Conservation (phyloP, 1,140 invertebrate species). For the Drosophila subobscura region DNA sequence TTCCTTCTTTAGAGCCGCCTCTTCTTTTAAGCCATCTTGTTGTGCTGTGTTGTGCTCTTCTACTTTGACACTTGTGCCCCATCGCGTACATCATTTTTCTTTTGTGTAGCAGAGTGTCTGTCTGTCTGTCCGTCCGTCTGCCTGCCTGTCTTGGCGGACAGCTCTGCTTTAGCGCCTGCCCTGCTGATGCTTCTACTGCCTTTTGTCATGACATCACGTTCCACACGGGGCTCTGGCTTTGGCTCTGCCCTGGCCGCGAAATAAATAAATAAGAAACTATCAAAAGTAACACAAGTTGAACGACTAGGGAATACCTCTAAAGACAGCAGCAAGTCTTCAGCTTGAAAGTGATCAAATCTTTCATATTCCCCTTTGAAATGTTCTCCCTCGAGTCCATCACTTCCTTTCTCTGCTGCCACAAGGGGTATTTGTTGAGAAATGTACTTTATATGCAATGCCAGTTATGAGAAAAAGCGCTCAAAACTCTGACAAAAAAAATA, state of each 20-base stretch:
- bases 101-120: slow-evolving; percentile 8
- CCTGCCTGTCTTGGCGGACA: neutral
- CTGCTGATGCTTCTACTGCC: no score
- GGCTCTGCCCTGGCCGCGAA: slow-evolving; percentile 17
- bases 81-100: slow-evolving; percentile 60
- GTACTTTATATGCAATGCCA: slow-evolving; percentile 45
- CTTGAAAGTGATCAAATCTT: neutral
- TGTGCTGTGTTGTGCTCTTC: slow-evolving; percentile 3
- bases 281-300: slow-evolving; percentile 7
- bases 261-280: slow-evolving; percentile 16
- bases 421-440: slow-evolving; percentile 21
- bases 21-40: slow-evolving; percentile 21
- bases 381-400: neutral
- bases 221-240: neutral
- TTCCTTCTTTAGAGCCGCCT: slow-evolving; percentile 35
- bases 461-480: slow-evolving; percentile 42
- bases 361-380: neutral
- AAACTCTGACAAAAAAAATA: slow-evolving; percentile 17
- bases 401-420: neutral
- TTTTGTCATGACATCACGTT: slow-evolving; percentile 70
- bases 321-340: no score
- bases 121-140: slow-evolving; percentile 10
- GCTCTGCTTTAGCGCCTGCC: slow-evolving; percentile 50
- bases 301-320: slow-evolving; percentile 18
- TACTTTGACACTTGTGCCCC: slow-evolving; percentile 62